Evolutionary conservation across 2,797 vertebrate genomes (phyloP).

Genomic region (Picus viridis): DNA sequence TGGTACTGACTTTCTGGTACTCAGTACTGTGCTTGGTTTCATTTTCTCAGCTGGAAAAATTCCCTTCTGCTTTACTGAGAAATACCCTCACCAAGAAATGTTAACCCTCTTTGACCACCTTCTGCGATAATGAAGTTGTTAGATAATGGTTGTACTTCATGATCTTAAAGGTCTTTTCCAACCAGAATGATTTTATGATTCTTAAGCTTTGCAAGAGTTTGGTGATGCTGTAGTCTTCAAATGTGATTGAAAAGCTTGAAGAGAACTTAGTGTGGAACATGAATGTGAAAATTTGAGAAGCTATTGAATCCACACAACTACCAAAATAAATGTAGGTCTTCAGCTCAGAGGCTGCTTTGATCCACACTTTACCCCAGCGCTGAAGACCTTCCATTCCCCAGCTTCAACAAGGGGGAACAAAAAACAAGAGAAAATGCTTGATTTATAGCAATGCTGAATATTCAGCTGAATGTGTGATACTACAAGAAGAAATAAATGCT

Average conservation of each 20-base stretch:
- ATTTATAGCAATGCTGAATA: background rate
- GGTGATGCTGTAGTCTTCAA: background rate
- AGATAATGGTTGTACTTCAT: too few species aligned
- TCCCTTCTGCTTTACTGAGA: background rate
- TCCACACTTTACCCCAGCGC: rapidly evolving
- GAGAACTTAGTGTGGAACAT: background rate
- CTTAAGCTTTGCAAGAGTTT: background rate
- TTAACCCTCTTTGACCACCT: background rate
- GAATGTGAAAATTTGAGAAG: background rate
- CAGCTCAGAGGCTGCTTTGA: background rate
- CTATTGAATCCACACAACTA: background rate
- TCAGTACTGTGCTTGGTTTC: background rate
- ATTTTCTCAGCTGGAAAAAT: background rate
- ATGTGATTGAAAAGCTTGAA: background rate
- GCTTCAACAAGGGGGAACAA: background rate
- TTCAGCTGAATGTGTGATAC: background rate
- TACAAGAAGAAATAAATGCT: background rate
- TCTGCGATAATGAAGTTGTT: background rate
- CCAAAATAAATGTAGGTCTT: background rate
- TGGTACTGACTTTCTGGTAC: background rate
- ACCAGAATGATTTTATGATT: background rate
- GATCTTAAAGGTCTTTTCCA: too few species aligned
- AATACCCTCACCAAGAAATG: background rate
- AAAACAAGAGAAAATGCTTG: conserved; percentile 1
- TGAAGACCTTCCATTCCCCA: background rate